Base-by-base conservation (phyloP, 2,888 invertebrate species). In the Busseola fusca region DNA sequence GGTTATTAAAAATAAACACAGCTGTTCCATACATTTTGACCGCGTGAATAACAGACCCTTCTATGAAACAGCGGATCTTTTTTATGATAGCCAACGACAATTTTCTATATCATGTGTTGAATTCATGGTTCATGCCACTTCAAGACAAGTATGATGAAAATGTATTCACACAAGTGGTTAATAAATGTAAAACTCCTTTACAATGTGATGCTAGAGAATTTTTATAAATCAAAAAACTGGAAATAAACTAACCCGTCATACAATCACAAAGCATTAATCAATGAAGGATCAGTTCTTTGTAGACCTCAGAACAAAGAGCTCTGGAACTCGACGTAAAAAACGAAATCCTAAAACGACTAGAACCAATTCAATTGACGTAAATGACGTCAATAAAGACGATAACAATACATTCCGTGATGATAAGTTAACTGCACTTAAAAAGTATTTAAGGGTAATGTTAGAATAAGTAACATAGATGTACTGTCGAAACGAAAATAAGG, bases 351-450 rank as follows among this genome's bases (percentile, higher is more conserved):
- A 64, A 30, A 58, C 34, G 30, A 54, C 16, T 25, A 37, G 9
- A 72, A 73, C 48, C 18, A 25, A 66, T 25, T 21, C 64, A 27
- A 45, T 56, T 45, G 25, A 58, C 52, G 45, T 57, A 30, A 60
- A 72, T 37, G 57, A 54, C 69, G n/a, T 59, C 52, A 64, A n/a
- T 21, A 10, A 6, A 37, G n/a, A 18, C 21, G 69, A 63, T 66
- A 80, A 56, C 12, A 34, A 4, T 25, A 69, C 69, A 63, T 64
- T 66, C 30, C 30, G 14, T 52, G 54, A 50, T 57, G 54, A 80
- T 74, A 74, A 63, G 25, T 42, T 56, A 63, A 69, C 7, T 56
- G 25, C 50, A 56, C 52, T 65, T 68, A 14, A 37, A 56, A 72
- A 45, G 27, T 42, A 63, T 45, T 25, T 37, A 25, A 66, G 27